phyloP scores from a whole-genome alignment of 2,888 invertebrate species.

The Drosophila percnosoma region DNA sequence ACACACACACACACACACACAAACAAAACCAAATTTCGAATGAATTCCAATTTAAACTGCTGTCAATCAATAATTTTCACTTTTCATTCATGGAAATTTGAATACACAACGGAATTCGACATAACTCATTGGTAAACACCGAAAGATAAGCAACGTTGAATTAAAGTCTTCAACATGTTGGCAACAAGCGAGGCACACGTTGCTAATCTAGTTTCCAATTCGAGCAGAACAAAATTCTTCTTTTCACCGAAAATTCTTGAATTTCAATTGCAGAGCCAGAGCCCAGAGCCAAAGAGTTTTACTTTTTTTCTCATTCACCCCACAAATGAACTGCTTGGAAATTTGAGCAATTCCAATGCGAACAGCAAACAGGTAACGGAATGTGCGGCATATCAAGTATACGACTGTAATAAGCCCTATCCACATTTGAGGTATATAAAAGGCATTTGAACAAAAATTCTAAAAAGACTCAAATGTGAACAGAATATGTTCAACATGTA shows the following conservation, averaged over 20 bases:
- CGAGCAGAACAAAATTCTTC: constrained; percentile 34
- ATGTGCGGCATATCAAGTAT: neutral
- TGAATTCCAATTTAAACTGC: constrained; percentile 17
- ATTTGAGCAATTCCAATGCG: constrained; percentile 39
- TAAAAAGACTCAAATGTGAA: neutral
- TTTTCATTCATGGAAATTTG: constrained; percentile 13
- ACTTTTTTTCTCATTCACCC: neutral
- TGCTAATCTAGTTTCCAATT: constrained; percentile 32
- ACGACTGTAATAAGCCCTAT: constrained; percentile 10
- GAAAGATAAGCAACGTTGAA: constrained; percentile 19
- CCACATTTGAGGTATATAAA: neutral
- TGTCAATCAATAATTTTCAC: constrained; percentile 51
- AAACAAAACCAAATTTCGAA: constrained; percentile 7
- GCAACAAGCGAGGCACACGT: constrained; percentile 8
- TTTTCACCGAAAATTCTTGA: constrained; percentile 46
- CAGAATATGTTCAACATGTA: neutral
- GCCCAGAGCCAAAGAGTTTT: neutral
- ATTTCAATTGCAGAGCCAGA: constrained; percentile 6
- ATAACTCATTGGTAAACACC: constrained; percentile 47
- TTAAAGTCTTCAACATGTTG: constrained; percentile 45
- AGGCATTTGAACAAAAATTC: neutral
- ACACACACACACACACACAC: neutral
- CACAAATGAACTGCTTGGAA: constrained; percentile 51
- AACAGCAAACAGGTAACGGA: constrained; percentile 8
- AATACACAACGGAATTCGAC: constrained; percentile 29